Base-by-base conservation (phyloP, 2,888 invertebrate species). In the Alloplasta piceator region DNA sequence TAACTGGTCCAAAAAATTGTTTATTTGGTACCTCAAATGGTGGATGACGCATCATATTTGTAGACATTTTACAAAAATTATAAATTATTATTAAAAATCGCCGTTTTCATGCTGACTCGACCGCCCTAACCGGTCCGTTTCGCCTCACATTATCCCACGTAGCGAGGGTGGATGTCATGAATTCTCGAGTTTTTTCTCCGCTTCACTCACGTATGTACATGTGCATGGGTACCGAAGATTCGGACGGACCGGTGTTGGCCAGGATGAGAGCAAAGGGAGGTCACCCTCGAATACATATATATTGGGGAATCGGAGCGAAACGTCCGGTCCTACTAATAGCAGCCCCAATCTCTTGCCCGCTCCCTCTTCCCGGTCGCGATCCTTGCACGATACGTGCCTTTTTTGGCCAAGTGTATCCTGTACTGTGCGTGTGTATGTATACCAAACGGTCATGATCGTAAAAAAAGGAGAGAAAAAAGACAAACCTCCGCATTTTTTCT, bases 371-470 rank as follows among this genome's bases (percentile, higher is more conserved):
- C 41, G 77, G 38, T 60, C 48, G 16, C 50, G 38, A 72, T 78
- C 71, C 63, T 26, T 60, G 70, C 78, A 78, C 78, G 80, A 83
- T 78, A 76, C 63, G 61, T 61, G n/a, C n/a, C 60, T 77, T 81
- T 81, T 80, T 66, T 72, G 63, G 74, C 70, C 70, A 61, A 76
- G 26, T 26, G 55, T 68, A 46, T 74, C 64, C 63, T 71, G 6
- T 12, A 43, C 63, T 71, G 6, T 12, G 55, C 16, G 7, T 58
- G 39, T 41, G 14, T 52, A 48, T 0, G 10, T n/a, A 1, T 60
- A 63, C 26, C 12, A 39, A 9, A 10, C 55, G 36, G 36, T 70
- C 50, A 9, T 39, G 14, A 61, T 38, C 1, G 26, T 0, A 66
- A 46, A 58, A 66, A 39, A 68, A 56, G 14, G 10, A 38, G 14